Conservation (phyloP, 1,140 invertebrate species). For the Calephelis nemesis region DNA sequence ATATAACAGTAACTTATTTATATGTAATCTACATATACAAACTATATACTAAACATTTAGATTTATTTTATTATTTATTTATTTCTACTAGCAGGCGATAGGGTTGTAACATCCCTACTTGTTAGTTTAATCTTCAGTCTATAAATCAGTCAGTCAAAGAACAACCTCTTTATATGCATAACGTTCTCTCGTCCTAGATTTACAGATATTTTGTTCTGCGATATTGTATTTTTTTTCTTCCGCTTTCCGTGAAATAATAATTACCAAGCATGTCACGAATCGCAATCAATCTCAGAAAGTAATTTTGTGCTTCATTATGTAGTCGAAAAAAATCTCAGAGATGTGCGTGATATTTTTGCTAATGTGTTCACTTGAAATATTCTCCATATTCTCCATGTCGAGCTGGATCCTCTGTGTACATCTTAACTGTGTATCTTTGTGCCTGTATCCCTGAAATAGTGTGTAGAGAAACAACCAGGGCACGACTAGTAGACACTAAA, state of each 20-base stretch:
- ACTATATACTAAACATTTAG: no score
- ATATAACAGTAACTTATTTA: no score
- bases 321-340: constrained; percentile 8
- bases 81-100: no score
- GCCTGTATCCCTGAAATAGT: no score
- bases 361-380: neutral
- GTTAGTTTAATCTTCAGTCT: no score
- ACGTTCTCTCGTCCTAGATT: neutral
- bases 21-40: no score
- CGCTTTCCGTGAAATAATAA: constrained; percentile 4
- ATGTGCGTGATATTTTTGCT: neutral
- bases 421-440: no score
- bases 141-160: neutral
- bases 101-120: no score
- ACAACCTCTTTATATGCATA: neutral
- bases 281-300: constrained; percentile 25
- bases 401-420: no score
- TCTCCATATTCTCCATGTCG: neutral
- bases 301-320: constrained; percentile 23
- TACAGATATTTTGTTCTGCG: neutral
- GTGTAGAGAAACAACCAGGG: no score
- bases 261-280: constrained; percentile 15
- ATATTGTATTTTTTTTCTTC: neutral
- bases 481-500: no score
- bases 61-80: no score